phyloP scores from a whole-genome alignment of 2,888 invertebrate species.

The Anthoptus insignis region DNA sequence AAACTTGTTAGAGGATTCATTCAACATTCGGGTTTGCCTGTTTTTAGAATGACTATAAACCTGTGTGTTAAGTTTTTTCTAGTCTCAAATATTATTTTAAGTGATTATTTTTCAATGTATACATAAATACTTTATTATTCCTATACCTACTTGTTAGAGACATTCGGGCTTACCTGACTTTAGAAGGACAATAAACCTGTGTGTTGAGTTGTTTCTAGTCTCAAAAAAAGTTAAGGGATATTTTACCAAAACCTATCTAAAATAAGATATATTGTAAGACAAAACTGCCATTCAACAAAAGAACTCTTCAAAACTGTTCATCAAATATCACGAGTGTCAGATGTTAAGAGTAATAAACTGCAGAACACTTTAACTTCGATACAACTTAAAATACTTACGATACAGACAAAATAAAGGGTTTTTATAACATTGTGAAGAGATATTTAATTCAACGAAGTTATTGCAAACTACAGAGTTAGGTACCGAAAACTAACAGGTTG shows the following conservation, averaged over 20 bases:
- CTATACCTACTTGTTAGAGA: slow-evolving; percentile 59
- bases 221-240: no score
- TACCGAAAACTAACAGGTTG: no score
- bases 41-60: slow-evolving; percentile 39
- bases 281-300: no score
- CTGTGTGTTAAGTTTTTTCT: not conserved
- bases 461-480: no score
- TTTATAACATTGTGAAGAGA: slow-evolving; percentile 31
- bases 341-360: slow-evolving; percentile 48
- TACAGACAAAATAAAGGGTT: slow-evolving; percentile 48
- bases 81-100: no score
- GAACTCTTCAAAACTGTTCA: slow-evolving; percentile 36
- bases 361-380: slow-evolving; percentile 51
- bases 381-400: slow-evolving; percentile 48
- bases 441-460: no score
- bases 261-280: no score
- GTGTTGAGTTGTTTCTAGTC: not conserved
- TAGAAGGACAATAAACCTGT: not conserved
- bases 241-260: no score
- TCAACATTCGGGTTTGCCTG: slow-evolving; percentile 64
- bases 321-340: slow-evolving; percentile 48
- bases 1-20: slow-evolving; percentile 59
- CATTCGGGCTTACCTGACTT: slow-evolving; percentile 63
- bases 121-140: slow-evolving; percentile 73
- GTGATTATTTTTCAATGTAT: no score